A percentile compares a stretch with the other conserved stretches of the same genome.
Conservation (phyloP, 2,797 vertebrate species). For the Prunella strophiata region DNA sequence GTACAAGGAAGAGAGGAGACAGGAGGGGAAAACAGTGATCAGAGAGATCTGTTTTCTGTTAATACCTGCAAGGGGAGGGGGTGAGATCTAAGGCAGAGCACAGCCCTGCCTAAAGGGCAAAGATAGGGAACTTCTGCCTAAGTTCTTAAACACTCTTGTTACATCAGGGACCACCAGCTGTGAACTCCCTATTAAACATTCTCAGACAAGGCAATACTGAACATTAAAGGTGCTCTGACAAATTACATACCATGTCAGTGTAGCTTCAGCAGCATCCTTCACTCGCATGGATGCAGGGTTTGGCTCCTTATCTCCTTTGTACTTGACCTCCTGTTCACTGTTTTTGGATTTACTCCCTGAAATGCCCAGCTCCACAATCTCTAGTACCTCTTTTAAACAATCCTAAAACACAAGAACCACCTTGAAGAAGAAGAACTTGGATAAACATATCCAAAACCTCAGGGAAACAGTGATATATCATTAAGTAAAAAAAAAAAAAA, state of each 20-base stretch:
- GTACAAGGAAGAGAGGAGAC: neutral
- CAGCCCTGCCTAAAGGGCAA: neutral
- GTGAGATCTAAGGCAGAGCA: neutral
- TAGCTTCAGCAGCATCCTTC: constrained; percentile 94
- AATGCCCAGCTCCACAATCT: constrained; percentile 95
- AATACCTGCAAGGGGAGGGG: neutral
- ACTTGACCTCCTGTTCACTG: constrained; percentile 86
- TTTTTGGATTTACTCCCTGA: constrained; percentile 91
- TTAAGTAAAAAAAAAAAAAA: neutral
- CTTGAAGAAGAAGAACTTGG: neutral
- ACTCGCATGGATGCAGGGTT: constrained; percentile 93
- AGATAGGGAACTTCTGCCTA: neutral
- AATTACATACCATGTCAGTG: constrained; percentile 87
- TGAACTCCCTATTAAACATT: neutral
- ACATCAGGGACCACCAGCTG: neutral
- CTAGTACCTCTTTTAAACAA: constrained; percentile 90
- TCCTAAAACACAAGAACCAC: constrained; percentile 77
- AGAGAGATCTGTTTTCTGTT: neutral
- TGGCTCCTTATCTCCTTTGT: constrained; percentile 91
- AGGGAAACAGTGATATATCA: neutral
- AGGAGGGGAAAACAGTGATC: neutral
- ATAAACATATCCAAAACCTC: neutral
- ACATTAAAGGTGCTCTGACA: neutral
- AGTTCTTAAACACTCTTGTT: neutral
- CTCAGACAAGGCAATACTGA: neutral